Conservation (phyloP, 1,140 invertebrate species). For the Fopius arisanus region DNA sequence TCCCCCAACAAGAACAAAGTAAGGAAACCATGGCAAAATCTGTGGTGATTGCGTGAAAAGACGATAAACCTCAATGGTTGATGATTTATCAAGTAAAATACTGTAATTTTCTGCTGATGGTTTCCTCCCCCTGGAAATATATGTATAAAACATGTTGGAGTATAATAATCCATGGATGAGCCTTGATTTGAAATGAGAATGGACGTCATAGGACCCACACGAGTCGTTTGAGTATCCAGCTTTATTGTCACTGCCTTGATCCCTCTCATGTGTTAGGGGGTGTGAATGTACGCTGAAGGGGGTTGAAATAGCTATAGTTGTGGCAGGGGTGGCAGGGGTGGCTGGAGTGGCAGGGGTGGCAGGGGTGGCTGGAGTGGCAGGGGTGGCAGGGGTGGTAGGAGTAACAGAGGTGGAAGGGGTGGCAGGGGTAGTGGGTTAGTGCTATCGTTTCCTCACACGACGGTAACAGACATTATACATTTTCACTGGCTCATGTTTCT, state of each 20-base stretch:
- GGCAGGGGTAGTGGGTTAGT: background rate
- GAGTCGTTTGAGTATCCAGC: background rate
- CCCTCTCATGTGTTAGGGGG: background rate
- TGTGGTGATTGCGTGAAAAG: background rate
- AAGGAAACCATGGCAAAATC: background rate
- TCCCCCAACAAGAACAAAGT: background rate
- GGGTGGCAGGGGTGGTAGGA: background rate
- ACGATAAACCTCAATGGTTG: background rate
- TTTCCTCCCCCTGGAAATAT: background rate
- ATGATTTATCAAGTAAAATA: background rate
- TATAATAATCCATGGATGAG: background rate
- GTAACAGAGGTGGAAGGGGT: background rate
- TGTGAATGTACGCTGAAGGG: background rate
- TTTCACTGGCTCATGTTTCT: constrained; percentile 37
- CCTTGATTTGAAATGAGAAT: background rate
- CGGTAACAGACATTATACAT: constrained; percentile 34
- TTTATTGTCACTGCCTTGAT: background rate
- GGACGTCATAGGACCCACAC: background rate
- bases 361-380: background rate
- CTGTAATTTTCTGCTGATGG: background rate
- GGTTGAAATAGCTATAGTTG: constrained; percentile 3
- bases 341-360: background rate
- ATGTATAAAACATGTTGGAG: too few relatives aligned
- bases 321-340: background rate
- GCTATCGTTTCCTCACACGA: constrained; percentile 25